Conservation (phyloP, 2,888 invertebrate genomes). For the Periphyllus acericola region DNA sequence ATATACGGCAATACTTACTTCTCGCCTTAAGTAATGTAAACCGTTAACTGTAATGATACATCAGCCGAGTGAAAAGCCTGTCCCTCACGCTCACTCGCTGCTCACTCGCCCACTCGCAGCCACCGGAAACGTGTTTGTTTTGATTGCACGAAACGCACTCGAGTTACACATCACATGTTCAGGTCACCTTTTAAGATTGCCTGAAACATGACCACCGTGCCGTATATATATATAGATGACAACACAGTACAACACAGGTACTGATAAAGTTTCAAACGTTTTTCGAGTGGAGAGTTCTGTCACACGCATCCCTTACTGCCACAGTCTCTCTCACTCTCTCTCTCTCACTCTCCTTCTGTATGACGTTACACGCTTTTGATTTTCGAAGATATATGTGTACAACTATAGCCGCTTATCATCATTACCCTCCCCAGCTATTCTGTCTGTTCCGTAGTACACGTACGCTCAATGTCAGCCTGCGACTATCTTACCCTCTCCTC, state of each 20-base stretch:
- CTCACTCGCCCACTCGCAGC: background rate
- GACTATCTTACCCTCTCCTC: no score
- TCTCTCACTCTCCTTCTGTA: background rate
- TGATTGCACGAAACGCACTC: background rate
- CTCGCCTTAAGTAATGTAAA: background rate
- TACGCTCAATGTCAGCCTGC: no score
- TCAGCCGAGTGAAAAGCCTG: background rate
- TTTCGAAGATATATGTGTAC: no score
- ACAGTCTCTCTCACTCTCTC: background rate
- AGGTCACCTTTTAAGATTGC: background rate
- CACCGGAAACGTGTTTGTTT: background rate
- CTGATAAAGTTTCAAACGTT: background rate
- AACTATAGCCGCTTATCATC: no score
- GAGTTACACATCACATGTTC: background rate
- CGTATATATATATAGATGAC: no score
- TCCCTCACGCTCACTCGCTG: background rate
- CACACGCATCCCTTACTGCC: background rate
- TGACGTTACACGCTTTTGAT: no score
- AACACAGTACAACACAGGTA: no score
- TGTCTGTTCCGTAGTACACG: no score
- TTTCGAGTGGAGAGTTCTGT: background rate
- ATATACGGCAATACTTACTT: background rate
- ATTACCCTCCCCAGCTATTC: no score
- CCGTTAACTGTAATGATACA: background rate
- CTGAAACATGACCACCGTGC: background rate